These are phyloP conservation scores for Dromas ardeola DNA, from an alignment of 2,113 vertebrate genomes.

Conservation along the genomic window DNA sequence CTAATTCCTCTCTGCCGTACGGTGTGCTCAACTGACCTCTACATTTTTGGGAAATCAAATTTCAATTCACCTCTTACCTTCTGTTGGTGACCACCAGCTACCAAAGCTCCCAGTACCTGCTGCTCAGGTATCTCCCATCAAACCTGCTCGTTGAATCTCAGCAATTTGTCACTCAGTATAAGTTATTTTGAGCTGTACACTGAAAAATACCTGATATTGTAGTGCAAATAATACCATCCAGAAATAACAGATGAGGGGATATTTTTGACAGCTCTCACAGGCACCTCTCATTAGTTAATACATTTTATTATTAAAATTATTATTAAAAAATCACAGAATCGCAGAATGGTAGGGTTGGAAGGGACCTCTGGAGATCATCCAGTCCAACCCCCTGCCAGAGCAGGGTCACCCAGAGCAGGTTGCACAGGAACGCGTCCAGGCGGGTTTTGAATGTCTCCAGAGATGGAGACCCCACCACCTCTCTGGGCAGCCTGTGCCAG, in stretches of 20 bases:
- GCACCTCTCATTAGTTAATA: background rate
- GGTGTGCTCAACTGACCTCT: background rate
- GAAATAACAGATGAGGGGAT: background rate
- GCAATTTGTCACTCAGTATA: background rate
- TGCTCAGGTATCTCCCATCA: background rate
- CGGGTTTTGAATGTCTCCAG: too few relatives aligned
- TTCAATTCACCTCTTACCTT: background rate
- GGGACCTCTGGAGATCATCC: too few relatives aligned
- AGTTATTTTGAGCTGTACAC: background rate
- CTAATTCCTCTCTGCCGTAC: background rate
- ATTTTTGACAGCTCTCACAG: background rate
- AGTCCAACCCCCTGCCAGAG: too few relatives aligned
- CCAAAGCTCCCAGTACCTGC: background rate
- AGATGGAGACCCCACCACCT: too few relatives aligned
- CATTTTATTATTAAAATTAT: background rate
- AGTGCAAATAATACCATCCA: background rate
- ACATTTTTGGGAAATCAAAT: background rate
- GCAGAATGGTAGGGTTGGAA: too few relatives aligned
- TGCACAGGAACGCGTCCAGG: too few relatives aligned
- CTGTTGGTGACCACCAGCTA: background rate
- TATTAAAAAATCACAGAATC: too few relatives aligned
- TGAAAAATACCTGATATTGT: background rate
- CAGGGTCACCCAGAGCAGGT: too few relatives aligned
- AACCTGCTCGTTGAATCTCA: background rate
- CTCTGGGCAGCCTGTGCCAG: too few relatives aligned